A percentile compares a stretch with the other conserved stretches of the same genome.
Conservation (phyloP, 2,797 vertebrate genomes). For the Acipenser oxyrinchus region DNA sequence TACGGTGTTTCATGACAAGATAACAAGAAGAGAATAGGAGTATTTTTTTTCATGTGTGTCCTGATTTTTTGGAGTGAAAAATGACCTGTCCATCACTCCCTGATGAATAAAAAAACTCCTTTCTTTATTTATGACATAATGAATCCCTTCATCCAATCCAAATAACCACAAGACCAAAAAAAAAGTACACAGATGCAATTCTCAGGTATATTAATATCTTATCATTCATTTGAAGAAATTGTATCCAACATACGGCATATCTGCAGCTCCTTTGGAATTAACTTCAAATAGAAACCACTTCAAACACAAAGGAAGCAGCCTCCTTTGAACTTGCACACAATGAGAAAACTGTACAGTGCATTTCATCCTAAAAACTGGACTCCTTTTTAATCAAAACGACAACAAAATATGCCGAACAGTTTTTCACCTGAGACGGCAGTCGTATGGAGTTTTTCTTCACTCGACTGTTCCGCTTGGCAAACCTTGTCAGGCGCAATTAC, state of each 20-base stretch:
- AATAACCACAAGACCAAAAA: constrained; percentile 50
- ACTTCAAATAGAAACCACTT: constrained; percentile 48
- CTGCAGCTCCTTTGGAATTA: constrained; percentile 31
- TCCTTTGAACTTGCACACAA: constrained; percentile 50
- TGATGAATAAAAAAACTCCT: constrained; percentile 25
- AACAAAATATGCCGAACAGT: constrained; percentile 1
- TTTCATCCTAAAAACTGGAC: not conserved
- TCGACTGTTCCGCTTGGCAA: not conserved
- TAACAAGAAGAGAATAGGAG: constrained; percentile 34
- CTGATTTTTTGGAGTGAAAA: constrained; percentile 36
- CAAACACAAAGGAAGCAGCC: constrained; percentile 23
- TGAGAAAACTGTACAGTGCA: constrained; percentile 20
- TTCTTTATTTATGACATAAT: constrained; percentile 24
- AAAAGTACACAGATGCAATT: no score
- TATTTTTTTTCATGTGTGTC: constrained; percentile 36
- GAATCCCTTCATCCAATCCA: constrained; percentile 42
- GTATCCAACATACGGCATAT: no score
- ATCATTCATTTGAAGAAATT: no score
- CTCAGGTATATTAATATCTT: no score
- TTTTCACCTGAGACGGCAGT: constrained; percentile 1
- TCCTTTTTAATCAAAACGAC: constrained; percentile 13
- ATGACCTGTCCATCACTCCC: constrained; percentile 10
- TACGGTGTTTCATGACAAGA: constrained; percentile 25
- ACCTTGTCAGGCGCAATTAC: constrained; percentile 13
- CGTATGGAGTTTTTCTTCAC: not conserved